Percentiles rank a stretch among this genome's conserved stretches.
phyloP scores from a whole-genome alignment of 2,888 invertebrate genomes.

The Noctua fimbriata region DNA sequence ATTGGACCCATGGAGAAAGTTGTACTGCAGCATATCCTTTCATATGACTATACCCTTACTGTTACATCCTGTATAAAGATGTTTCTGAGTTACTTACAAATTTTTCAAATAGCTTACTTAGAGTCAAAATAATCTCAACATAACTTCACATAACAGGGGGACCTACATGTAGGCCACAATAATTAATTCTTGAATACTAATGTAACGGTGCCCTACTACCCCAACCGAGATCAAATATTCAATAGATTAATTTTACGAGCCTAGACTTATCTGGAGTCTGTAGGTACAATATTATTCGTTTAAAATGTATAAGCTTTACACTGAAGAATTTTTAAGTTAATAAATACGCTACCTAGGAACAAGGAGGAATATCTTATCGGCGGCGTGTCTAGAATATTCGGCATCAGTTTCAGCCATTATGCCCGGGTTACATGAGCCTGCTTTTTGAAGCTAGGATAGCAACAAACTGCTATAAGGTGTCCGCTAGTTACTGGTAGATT shows the following conservation, averaged over 20 bases:
- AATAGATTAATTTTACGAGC: constrained; percentile 31
- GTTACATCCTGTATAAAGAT: too few species aligned
- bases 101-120: not conserved
- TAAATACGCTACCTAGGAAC: constrained; percentile 29
- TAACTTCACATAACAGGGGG: not conserved
- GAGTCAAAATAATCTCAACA: not conserved
- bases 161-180: not conserved
- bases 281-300: constrained; percentile 14
- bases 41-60: too few species aligned
- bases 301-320: constrained; percentile 26
- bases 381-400: constrained; percentile 51
- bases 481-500: not conserved
- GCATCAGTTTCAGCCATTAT: constrained; percentile 41
- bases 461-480: not conserved
- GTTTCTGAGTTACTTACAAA: not conserved
- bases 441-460: not conserved
- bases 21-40: too few species aligned
- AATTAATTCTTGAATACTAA: constrained; percentile 28
- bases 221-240: constrained; percentile 29
- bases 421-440: not conserved
- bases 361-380: constrained; percentile 39
- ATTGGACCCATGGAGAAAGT: too few species aligned
- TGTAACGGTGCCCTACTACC: not conserved
- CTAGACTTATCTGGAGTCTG: not conserved
- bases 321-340: constrained; percentile 20